Base-by-base conservation (phyloP, 1,140 invertebrate species). In the Aphidius ervi region DNA sequence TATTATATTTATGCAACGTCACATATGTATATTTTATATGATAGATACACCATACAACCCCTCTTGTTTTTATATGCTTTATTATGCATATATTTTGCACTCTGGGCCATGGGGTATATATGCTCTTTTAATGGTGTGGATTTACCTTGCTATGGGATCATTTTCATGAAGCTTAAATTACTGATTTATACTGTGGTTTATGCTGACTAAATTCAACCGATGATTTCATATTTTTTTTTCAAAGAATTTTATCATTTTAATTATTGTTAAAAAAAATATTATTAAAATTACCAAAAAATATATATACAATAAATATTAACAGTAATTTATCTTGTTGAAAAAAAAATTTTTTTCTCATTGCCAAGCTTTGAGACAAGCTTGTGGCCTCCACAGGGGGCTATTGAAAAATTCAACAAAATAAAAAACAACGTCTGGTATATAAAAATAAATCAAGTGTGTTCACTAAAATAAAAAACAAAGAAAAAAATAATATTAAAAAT, bases 151-250 rank as follows among this genome's bases (percentile, higher is more conserved):
- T 59, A 55, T 62, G 62, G 66, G 67, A 72, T 72, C 70, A 70
- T 70, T 70, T 69, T 65, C 68, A 67, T 67, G 63, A 61, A 63
- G 23, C 63, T 72, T 68, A 59, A 63, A 67, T 72, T 70, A 70
- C 70, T 70, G 68, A 72, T 72, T 68, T 71, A 73, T 65, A 63
- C 62, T 55, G 63, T 61, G 63, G 62, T 63, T 68, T 62, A 68
- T 67, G 67, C 68, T 65, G 65, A 66, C 63, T 64, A 67, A 62
- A 68, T 71, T 64, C 63, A 65, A 63, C 62, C 63, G 53, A 47
- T 60, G 59, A 65, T 23, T 23, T 23, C 3, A 23, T 23, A 31
- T 31, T 1, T 31, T 31, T 31, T 31, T 16, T 16, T 16, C 16
- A 16, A 16, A 16, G 16, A 16, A 16, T 16, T 16, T 16, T 16